A percentile compares a stretch with the other conserved stretches of the same genome.
phyloP scores from a whole-genome alignment of 2,113 vertebrate species.

The Daboia siamensis region DNA sequence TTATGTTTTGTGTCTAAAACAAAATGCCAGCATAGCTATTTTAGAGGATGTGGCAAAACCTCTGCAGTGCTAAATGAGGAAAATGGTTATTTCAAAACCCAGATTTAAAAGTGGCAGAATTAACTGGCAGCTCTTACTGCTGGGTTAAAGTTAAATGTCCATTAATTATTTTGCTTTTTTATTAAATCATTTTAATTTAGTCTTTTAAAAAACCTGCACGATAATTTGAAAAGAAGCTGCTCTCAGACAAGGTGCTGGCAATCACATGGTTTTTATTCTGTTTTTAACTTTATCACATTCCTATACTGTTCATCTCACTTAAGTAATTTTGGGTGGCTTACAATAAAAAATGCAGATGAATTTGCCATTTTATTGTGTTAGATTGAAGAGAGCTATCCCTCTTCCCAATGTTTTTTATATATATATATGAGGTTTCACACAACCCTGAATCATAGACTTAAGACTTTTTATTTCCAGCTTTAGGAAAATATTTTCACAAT shows the following conservation, averaged over 20 bases:
- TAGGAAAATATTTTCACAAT: not conserved
- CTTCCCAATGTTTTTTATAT: not conserved
- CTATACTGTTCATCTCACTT: not conserved
- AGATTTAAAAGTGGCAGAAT: not conserved
- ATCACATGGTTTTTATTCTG: not conserved
- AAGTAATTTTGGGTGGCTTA: not conserved
- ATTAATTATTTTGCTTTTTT: not conserved
- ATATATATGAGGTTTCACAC: not conserved
- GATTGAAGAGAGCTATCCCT: not conserved
- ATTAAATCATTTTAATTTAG: not conserved
- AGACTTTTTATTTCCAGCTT: not conserved
- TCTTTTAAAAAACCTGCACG: not conserved
- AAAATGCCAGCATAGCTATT: slow-evolving; percentile 8
- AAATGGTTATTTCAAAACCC: not conserved
- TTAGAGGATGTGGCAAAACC: not conserved
- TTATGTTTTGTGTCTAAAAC: not conserved
- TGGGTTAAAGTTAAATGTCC: not conserved
- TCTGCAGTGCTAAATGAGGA: not conserved
- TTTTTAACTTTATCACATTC: not conserved
- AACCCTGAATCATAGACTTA: not conserved
- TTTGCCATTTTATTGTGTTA: not conserved
- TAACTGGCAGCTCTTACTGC: not conserved
- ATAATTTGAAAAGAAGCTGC: not conserved
- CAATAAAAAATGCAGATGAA: not conserved
- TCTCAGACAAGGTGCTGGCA: not conserved